A percentile compares a stretch with the other conserved stretches of the same genome.
These are phyloP conservation scores for Nomada hirtipes DNA, from an alignment of 2,888 invertebrate species.

Conservation along the genomic window DNA sequence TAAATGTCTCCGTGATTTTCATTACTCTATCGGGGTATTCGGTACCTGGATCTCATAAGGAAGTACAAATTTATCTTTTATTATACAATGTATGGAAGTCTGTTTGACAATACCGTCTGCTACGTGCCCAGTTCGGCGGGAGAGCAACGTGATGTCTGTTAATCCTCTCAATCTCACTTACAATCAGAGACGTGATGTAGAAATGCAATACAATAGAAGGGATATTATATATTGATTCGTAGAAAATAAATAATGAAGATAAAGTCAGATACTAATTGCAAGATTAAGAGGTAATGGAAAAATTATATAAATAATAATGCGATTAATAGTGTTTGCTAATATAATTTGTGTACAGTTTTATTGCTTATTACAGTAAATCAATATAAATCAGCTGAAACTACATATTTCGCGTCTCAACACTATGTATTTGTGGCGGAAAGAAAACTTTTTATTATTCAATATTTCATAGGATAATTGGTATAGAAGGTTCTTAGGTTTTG, in stretches of 20 bases:
- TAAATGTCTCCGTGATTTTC: conserved; percentile 13
- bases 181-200: conserved; percentile 54
- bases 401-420: no score
- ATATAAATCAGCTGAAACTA: no score
- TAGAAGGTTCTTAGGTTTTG: no score
- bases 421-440: no score
- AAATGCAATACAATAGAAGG: conserved; percentile 46
- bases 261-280: not conserved
- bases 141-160: conserved; percentile 56
- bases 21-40: conserved; percentile 28
- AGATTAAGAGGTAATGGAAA: no score
- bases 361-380: no score
- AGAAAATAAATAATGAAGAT: conserved; percentile 21
- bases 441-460: no score
- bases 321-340: no score
- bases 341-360: no score
- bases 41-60: conserved; percentile 22
- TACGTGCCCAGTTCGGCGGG: conserved; percentile 70
- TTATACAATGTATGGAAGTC: conserved; percentile 47
- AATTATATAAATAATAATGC: no score
- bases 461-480: no score
- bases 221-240: conserved; percentile 33
- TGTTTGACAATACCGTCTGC: conserved; percentile 45
- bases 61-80: conserved; percentile 64
- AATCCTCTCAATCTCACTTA: conserved; percentile 56